Conservation (phyloP, 2,113 vertebrate genomes). For the Zapus hudsonius region DNA sequence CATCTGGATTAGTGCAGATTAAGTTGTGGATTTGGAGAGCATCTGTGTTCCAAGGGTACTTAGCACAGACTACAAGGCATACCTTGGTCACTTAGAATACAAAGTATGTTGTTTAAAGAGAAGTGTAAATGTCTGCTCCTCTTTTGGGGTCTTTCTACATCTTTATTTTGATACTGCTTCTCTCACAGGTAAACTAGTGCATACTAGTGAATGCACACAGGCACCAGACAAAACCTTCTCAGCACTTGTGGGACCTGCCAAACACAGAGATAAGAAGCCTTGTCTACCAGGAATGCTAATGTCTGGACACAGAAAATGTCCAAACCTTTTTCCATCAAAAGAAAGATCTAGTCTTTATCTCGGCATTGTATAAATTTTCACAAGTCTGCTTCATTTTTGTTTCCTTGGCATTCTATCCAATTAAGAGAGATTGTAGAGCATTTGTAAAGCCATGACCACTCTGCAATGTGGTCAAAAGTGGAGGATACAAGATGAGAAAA, state of each 20-base stretch:
- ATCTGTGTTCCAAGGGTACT: constrained; percentile 60
- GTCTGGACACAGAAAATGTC: neutral
- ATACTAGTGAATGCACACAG: neutral
- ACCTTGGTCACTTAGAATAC: neutral
- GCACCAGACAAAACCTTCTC: neutral
- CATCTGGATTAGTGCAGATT: constrained; percentile 60
- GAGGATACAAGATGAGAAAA: neutral
- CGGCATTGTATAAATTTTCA: neutral
- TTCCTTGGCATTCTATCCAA: neutral
- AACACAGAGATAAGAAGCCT: neutral
- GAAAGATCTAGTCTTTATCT: no score
- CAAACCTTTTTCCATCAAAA: no score
- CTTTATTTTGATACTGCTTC: neutral
- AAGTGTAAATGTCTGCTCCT: neutral
- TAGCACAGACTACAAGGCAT: neutral
- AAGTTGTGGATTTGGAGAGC: constrained; percentile 52
- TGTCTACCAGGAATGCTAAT: constrained; percentile 1
- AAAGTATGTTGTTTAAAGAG: neutral
- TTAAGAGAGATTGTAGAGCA: constrained; percentile 25
- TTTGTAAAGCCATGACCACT: neutral
- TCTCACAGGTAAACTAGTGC: neutral
- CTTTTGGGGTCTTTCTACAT: neutral
- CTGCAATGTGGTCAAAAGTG: neutral
- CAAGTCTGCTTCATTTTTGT: neutral
- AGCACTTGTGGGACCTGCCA: neutral